Base-by-base conservation (phyloP, 2,888 invertebrate genomes). In the Caradrina clavipalpis region DNA sequence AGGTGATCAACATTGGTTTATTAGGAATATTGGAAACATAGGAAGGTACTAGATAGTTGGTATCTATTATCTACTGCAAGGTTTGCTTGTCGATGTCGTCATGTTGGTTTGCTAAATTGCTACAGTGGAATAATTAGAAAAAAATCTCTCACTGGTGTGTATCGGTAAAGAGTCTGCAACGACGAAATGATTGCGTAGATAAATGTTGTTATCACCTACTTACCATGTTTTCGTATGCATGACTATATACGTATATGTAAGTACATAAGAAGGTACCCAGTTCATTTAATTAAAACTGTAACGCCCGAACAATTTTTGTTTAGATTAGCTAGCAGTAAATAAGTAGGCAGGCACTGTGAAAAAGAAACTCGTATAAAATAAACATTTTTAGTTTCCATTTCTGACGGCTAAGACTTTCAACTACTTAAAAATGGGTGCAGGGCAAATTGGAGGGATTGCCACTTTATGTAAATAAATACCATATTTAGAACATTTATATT, bases 401-500 rank as follows among this genome's bases (percentile, higher is more conserved):
- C 11, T 54, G 21, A 17, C 15, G 17, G 60, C 42, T 26, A 22
- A 4, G 13, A 39, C 2, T 10, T 6, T 57, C 19, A 62, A 42
- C 49, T 56, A 39, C 39, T 13, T 21, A 45, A 87, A 86, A 71
- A 91, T 92, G 92, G 92, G 92, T 26, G 92, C 91, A 15, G 91
- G 91, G 6, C 92, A 92, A 85, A 90, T 92, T 72, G 92, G 92
- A 65, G 92, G 91, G 51, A 88, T 92, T 56, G 90, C 91, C 19
- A 89, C 91, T 7, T 74, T 92, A 70, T 72, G 91, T 91, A 89
- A 88, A 71, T 69, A 89, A 88, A 69, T 69, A 60, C 8, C 49
- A 13, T 35, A 15, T 56, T 55, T 31, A 21, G 6, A 50, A 22
- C n/a, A 49, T 49, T 22, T 19, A 35, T 61, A 13, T 45, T 47